Base-by-base conservation (phyloP, 2,888 invertebrate species). In the Pachliopta kotzebuea region DNA sequence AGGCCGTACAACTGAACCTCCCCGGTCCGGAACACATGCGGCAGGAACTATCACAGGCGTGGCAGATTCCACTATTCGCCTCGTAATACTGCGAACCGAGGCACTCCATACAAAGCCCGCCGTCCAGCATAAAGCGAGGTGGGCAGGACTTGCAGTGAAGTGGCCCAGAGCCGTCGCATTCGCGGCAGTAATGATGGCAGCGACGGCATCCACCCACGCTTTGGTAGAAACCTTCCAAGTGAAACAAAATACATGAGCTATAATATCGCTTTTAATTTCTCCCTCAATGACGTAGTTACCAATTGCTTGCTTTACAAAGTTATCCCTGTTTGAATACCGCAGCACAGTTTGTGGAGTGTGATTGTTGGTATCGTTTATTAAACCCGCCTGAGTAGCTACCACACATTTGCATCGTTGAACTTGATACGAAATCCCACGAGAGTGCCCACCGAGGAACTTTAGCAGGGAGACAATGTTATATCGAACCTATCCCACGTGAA, bases 141-240 rank as follows among this genome's bases (percentile, higher is more conserved):
- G 95, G 95, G 71, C 96, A 96, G 0, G 95, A 94, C 53, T 94
- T 95, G 82, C 96, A 96, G 74, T 94, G 94, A 59, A 95, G 86
- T 0, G 96, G 96, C 0, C 96, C 96, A 60, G 95, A 95, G 69
- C 95, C 97, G 80, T 95, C 95, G 83, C 98, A 98, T 73, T 96
- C 96, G 70, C 95, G 94, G 84, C 98, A 98, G 78, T 96, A 96
- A 83, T 96, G 96, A 89, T 97, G 97, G 86, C 98, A 98, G 83
- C 96, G 96, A 70, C 96, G 95, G 79, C 98, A 98, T 11, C 96
- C 96, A 74, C 94, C 96, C 69, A 94, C 93, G 6, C 95, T 95
- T 85, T 96, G 95, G 87, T 96, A 97, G 86, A 96, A 97, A 52
- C 96, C 90, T 90, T 72, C 2, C 18, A 24, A 53, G 20, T 0